A percentile compares a stretch with the other conserved stretches of the same genome.
Conservation (phyloP, 2,797 vertebrate species). For the Euthynnus affinis region DNA sequence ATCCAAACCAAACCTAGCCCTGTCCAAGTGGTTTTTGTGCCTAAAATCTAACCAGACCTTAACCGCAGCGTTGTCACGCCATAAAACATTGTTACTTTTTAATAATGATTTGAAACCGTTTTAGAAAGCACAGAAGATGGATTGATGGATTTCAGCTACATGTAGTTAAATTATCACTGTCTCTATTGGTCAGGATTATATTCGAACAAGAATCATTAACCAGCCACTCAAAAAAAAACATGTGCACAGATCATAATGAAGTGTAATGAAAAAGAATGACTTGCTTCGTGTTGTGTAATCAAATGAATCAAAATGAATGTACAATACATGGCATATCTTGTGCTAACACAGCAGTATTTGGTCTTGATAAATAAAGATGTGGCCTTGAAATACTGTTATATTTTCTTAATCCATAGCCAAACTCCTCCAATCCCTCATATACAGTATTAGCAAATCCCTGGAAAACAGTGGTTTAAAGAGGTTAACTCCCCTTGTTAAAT, state of each 20-base stretch:
- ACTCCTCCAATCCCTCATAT: neutral
- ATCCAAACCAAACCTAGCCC: too few relatives aligned
- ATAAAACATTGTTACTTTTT: too few relatives aligned
- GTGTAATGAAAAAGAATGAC: neutral
- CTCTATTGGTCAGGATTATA: neutral
- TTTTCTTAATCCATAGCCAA: neutral
- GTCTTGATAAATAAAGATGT: neutral
- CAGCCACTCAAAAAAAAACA: neutral
- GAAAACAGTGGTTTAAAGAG: conserved; percentile 13
- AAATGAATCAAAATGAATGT: neutral
- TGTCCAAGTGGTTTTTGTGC: too few relatives aligned
- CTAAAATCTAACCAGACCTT: too few relatives aligned
- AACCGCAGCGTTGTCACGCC: too few relatives aligned
- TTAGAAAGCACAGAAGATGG: too few relatives aligned
- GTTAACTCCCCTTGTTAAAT: conserved; percentile 10
- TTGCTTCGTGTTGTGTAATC: neutral
- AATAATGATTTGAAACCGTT: too few relatives aligned
- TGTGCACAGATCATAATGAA: neutral
- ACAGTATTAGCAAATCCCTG: neutral
- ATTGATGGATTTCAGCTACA: too few relatives aligned
- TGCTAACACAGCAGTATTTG: neutral
- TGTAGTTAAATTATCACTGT: neutral
- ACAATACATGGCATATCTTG: neutral
- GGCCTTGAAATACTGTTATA: neutral
- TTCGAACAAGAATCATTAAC: neutral